Conservation (phyloP, 1,140 invertebrate genomes). For the Heliconius congener region DNA sequence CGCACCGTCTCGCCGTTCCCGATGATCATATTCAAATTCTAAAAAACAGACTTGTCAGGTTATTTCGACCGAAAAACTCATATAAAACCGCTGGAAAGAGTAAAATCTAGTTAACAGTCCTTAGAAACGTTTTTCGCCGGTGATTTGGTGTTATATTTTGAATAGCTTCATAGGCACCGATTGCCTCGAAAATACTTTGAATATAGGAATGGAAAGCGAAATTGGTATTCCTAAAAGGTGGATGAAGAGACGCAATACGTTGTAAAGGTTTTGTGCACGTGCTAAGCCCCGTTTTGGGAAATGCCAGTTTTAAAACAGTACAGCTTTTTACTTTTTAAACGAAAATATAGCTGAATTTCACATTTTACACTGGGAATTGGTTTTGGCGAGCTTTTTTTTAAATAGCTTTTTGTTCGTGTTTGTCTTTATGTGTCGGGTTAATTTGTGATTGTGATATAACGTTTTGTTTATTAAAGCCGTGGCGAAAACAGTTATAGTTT, state of each 20-base stretch:
- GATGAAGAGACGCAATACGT: constrained; percentile 13
- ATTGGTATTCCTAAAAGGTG: constrained; percentile 9
- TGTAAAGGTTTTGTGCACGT: constrained; percentile 13
- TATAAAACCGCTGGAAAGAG: background rate
- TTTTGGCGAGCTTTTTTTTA: constrained; percentile 1
- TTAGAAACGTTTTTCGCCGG: background rate
- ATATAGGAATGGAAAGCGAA: constrained; percentile 3
- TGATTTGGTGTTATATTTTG: constrained; percentile 12
- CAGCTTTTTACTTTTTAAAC: constrained; percentile 1
- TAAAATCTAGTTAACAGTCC: constrained; percentile 13
- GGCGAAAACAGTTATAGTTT: background rate
- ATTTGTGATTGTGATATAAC: background rate
- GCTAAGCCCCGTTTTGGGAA: constrained; percentile 11
- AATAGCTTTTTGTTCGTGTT: background rate
- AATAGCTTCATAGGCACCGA: background rate
- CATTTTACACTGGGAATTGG: background rate
- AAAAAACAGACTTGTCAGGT: constrained; percentile 4
- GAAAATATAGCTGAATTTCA: constrained; percentile 7
- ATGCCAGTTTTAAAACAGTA: constrained; percentile 10
- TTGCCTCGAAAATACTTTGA: background rate
- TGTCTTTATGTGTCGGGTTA: constrained; percentile 4
- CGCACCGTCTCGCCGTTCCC: background rate
- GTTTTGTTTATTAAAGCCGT: background rate
- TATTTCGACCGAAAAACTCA: constrained; percentile 10
- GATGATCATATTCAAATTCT: background rate